Conservation (phyloP, 2,113 vertebrate genomes). For the Cinclus mexicanus region DNA sequence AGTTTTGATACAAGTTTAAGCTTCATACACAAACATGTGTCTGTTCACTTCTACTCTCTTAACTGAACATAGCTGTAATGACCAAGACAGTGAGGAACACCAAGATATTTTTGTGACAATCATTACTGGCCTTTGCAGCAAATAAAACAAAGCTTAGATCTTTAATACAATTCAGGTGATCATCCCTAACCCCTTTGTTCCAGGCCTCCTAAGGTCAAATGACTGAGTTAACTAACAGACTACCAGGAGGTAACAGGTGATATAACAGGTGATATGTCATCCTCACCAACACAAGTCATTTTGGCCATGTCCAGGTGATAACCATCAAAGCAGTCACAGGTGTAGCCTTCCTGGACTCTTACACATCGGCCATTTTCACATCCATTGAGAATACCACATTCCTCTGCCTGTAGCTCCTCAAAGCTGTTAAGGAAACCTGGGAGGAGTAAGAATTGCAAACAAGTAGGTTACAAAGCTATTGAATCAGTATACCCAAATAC, state of each 20-base stretch:
- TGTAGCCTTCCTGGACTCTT: constrained; percentile 94
- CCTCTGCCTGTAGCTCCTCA: constrained; percentile 91
- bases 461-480: background rate
- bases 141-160: background rate
- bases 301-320: constrained; percentile 92
- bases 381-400: constrained; percentile 94
- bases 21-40: background rate
- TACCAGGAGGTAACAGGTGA: background rate
- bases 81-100: background rate
- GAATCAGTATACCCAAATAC: background rate
- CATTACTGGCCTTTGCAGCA: background rate
- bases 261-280: background rate
- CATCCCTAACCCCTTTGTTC: background rate
- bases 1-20: background rate
- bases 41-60: background rate
- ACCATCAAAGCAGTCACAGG: constrained; percentile 97
- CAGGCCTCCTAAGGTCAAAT: background rate
- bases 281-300: constrained; percentile 94
- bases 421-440: constrained; percentile 81
- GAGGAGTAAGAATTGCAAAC: background rate
- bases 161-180: background rate
- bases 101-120: background rate
- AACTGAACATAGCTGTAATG: background rate
- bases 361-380: constrained; percentile 98
- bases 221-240: background rate